Evolutionary conservation across 2,797 vertebrate genomes (phyloP).

Genomic region (Decapterus maruadsi): DNA sequence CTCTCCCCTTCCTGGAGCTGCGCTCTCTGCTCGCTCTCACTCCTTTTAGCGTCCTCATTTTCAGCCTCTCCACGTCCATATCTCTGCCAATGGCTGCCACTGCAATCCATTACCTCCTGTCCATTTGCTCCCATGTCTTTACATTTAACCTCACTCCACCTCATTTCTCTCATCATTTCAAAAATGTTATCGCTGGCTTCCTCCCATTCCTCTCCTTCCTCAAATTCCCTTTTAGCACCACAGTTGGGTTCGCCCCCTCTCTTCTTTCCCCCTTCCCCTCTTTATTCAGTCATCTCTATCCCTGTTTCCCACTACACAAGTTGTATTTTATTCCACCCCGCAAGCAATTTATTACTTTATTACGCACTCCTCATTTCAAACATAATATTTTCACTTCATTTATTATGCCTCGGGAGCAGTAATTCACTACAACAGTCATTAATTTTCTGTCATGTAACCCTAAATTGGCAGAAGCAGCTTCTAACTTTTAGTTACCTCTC

Average conservation of each 20-base stretch:
- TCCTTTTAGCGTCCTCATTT: conserved; percentile 44
- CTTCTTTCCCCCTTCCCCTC: background rate
- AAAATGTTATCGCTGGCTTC: conserved; percentile 62
- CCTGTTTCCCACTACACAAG: conserved; percentile 41
- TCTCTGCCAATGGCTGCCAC: conserved; percentile 38
- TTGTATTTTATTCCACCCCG: conserved; percentile 44
- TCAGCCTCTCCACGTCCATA: conserved; percentile 28
- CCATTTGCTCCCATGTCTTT: conserved; percentile 51
- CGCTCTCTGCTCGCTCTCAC: conserved; percentile 24
- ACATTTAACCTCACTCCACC: conserved; percentile 52
- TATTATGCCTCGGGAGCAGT: conserved; percentile 43
- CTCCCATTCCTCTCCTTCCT: conserved; percentile 46
- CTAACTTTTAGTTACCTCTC: conserved; percentile 27
- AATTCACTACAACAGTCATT: conserved; percentile 34
- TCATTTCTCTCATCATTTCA: conserved; percentile 57
- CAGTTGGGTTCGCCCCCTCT: conserved; percentile 16
- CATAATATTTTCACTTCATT: conserved; percentile 62
- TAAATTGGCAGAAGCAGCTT: conserved; percentile 38
- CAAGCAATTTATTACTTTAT: conserved; percentile 59
- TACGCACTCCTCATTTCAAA: conserved; percentile 54
- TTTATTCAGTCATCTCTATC: conserved; percentile 35
- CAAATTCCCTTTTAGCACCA: conserved; percentile 20
- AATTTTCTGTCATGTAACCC: conserved; percentile 36
- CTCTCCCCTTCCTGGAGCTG: conserved; percentile 15
- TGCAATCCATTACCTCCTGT: conserved; percentile 55